These are phyloP conservation scores for Rhinoraja longicauda DNA, from an alignment of 2,797 vertebrate species.

Conservation along the genomic window DNA sequence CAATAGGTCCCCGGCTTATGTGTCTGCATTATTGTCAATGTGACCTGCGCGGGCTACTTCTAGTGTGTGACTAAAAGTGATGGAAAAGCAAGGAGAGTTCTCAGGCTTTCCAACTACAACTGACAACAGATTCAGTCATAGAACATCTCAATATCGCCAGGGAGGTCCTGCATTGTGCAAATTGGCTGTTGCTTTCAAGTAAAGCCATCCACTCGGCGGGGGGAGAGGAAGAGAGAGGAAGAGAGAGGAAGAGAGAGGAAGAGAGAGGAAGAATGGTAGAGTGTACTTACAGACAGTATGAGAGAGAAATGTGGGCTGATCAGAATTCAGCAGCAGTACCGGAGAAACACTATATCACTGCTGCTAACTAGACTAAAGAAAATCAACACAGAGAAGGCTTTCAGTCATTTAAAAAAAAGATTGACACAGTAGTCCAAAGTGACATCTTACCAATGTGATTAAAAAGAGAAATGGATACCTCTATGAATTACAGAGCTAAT, in stretches of 20 bases:
- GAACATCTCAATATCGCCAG: background rate
- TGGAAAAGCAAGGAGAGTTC: background rate
- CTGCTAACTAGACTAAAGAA: background rate
- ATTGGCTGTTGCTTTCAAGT: background rate
- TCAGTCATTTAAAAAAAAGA: no score
- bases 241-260: background rate
- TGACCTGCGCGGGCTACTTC: background rate
- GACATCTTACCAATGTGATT: background rate
- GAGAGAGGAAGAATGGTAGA: background rate
- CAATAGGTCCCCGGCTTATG: background rate
- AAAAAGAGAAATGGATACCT: background rate
- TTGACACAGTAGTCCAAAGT: background rate
- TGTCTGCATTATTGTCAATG: background rate
- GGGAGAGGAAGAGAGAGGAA: background rate
- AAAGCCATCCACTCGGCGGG: no score
- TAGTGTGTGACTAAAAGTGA: background rate
- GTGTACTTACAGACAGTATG: background rate
- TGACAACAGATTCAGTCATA: background rate
- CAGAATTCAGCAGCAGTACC: background rate
- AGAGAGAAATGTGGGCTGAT: background rate
- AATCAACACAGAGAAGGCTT: background rate
- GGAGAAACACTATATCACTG: background rate
- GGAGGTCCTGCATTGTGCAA: background rate
- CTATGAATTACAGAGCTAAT: background rate
- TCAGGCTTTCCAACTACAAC: background rate